These are phyloP conservation scores for Trichonephila inaurata DNA, from an alignment of 1,140 invertebrate species.

Conservation along the genomic window DNA sequence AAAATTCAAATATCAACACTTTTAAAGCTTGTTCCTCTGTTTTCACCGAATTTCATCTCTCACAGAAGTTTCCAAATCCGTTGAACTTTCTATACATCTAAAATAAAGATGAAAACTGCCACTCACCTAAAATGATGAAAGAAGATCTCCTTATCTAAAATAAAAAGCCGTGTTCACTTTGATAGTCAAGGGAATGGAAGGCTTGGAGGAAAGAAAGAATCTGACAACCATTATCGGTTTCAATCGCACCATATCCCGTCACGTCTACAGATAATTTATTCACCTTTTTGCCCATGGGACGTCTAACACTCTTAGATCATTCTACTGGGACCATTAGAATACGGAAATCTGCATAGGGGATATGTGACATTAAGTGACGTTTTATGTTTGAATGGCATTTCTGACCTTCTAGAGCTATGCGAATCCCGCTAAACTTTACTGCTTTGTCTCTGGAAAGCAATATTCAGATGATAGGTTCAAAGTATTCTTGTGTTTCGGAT, in stretches of 20 bases:
- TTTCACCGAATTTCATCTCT: no score
- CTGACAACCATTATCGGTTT: constrained; percentile 1
- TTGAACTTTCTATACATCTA: background rate
- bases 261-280: constrained; percentile 26
- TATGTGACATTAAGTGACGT: constrained; percentile 13
- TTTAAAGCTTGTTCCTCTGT: no score
- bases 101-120: background rate
- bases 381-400: constrained; percentile 20
- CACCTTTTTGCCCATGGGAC: background rate
- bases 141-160: no score
- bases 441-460: background rate
- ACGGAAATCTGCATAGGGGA: background rate
- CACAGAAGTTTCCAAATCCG: no score
- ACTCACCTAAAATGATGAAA: background rate
- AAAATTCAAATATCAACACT: no score
- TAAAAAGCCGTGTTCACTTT: background rate
- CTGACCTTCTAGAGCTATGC: background rate
- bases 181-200: background rate
- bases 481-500: background rate
- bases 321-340: background rate
- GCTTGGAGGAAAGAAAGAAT: background rate
- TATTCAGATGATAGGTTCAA: background rate
- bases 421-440: background rate
- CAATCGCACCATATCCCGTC: constrained; percentile 2
- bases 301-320: background rate